These are phyloP conservation scores for Gasterosteus nipponicus DNA, from an alignment of 2,113 vertebrate species.

Conservation along the genomic window DNA sequence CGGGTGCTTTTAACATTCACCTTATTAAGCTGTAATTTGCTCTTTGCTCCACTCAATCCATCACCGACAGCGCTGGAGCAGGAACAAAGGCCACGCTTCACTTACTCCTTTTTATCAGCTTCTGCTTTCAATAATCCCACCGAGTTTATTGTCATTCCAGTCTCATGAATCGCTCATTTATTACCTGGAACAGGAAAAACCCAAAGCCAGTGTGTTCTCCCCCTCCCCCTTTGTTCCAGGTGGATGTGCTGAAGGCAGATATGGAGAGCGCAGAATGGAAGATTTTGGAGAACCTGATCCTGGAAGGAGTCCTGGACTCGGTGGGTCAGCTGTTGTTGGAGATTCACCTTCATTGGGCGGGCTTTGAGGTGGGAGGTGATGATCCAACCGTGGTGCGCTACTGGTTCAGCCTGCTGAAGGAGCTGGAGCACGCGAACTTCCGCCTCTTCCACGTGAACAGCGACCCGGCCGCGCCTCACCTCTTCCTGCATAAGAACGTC, in stretches of 20 bases:
- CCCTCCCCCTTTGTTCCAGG: conserved; percentile 73
- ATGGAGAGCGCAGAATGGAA: conserved; percentile 98
- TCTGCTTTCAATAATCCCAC: conserved; percentile 17
- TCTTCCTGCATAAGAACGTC: conserved; percentile 89
- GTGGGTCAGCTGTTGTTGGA: conserved; percentile 93
- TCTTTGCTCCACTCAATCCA: conserved; percentile 41
- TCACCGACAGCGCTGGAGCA: conserved; percentile 29
- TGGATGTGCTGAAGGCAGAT: conserved; percentile 93
- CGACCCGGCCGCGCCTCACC: conserved; percentile 85
- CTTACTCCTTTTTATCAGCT: conserved; percentile 40
- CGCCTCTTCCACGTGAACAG: conserved; percentile 89
- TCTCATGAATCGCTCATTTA: conserved; percentile 3
- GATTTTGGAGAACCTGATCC: conserved; percentile 93
- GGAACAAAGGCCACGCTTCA: conserved; percentile 49
- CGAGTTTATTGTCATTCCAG: conserved; percentile 4
- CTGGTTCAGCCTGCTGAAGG: conserved; percentile 95
- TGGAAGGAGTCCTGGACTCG: conserved; percentile 89
- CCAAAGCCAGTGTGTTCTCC: neutral
- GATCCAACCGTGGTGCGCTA: conserved; percentile 90
- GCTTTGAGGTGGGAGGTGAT: conserved; percentile 93
- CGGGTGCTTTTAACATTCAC: conserved; percentile 62
- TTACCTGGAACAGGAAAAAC: conserved; percentile 15
- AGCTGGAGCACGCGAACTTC: conserved; percentile 89
- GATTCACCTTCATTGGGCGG: conserved; percentile 95
- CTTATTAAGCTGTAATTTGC: conserved; percentile 33